These are phyloP conservation scores for Camptogramma bilineatum DNA, from an alignment of 2,888 invertebrate genomes.

Conservation along the genomic window DNA sequence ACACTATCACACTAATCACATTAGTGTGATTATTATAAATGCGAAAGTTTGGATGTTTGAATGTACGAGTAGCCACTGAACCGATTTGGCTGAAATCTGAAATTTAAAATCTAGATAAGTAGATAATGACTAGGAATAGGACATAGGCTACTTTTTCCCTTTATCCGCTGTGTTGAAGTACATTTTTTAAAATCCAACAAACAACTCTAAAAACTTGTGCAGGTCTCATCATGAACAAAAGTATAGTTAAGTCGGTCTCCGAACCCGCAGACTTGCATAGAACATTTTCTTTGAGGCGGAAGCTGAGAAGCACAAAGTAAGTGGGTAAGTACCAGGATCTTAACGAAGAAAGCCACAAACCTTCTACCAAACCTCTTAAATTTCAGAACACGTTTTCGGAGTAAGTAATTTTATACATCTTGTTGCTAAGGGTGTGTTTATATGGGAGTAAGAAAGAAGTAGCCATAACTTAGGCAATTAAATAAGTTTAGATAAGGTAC, in stretches of 20 bases:
- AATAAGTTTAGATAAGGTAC: too few relatives aligned
- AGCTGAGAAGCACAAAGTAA: conserved; percentile 18
- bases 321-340: conserved; percentile 23
- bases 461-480: neutral
- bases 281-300: conserved; percentile 25
- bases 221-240: neutral
- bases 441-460: neutral
- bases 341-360: conserved; percentile 42
- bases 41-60: too few relatives aligned
- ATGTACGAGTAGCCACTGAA: too few relatives aligned
- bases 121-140: too few relatives aligned
- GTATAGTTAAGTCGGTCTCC: conserved; percentile 14
- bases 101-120: too few relatives aligned
- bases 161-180: too few relatives aligned
- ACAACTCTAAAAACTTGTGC: neutral
- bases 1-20: too few relatives aligned
- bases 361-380: conserved; percentile 44
- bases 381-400: conserved; percentile 39
- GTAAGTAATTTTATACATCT: conserved; percentile 40
- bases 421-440: conserved; percentile 28
- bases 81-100: too few relatives aligned
- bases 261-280: conserved; percentile 14
- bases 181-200: neutral
- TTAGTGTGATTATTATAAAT: too few relatives aligned
- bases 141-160: too few relatives aligned